Conservation (phyloP, 1,140 invertebrate species). For the Mycetomoellerius zeteki region DNA sequence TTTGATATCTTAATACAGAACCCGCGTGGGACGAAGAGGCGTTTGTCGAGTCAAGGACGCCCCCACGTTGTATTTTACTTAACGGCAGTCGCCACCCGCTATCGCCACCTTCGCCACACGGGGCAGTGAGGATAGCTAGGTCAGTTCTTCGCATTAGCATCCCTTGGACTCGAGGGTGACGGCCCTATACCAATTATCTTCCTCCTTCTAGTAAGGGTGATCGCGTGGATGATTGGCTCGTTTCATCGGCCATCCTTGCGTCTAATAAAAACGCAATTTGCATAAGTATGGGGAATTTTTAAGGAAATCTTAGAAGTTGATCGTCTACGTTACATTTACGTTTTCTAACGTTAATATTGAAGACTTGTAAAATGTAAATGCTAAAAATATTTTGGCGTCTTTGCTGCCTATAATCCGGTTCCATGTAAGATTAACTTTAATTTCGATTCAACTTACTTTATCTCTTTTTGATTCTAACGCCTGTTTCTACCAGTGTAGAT, state of each 20-base stretch:
- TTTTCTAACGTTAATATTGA: not conserved
- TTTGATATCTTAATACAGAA: conserved; percentile 85
- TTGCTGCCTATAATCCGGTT: not conserved
- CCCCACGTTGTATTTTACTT: conserved; percentile 74
- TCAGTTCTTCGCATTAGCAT: conserved; percentile 70
- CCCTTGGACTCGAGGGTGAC: conserved; percentile 63
- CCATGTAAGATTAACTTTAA: too few relatives aligned
- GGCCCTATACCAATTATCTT: conserved; percentile 17
- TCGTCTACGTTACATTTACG: too few relatives aligned
- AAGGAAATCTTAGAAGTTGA: not conserved
- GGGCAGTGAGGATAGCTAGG: conserved; percentile 66
- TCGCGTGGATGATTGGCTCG: not conserved
- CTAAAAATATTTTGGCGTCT: not conserved
- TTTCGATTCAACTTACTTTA: too few relatives aligned
- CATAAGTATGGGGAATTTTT: not conserved
- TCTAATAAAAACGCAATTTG: not conserved
- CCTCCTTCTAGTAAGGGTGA: not conserved
- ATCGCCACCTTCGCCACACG: conserved; percentile 54
- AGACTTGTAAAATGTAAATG: not conserved
- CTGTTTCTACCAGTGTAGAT: too few relatives aligned
- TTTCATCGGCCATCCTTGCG: conserved; percentile 17
- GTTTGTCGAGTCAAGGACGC: conserved; percentile 69
- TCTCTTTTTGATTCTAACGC: too few relatives aligned
- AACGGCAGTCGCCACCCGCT: conserved; percentile 47
- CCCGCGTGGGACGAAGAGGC: conserved; percentile 23